Evolutionary conservation across 2,888 invertebrate genomes (phyloP), one percentile per base, ranked within the genome.

Genomic region (Ochropleura plecta): DNA sequence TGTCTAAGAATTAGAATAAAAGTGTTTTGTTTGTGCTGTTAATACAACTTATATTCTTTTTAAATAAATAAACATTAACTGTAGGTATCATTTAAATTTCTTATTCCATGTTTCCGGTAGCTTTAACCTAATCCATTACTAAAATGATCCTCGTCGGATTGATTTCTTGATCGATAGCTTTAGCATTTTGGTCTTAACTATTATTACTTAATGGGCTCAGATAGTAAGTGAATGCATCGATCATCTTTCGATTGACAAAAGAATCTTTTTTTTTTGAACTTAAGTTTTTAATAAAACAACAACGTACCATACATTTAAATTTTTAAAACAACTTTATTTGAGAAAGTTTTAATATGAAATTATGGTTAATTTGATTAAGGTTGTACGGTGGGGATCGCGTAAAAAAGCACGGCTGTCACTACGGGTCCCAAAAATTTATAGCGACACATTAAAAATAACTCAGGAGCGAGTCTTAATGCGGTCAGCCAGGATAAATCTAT

Each of bases 401-500:
- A 92, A 91, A 91, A 76, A 93, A 92, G 86, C 79, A 85, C 73
- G 83, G 86, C 89, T 89, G 89, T 89, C 88, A 87, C 88, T 90
- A 88, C 90, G 90, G 92, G 91, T 90, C 90, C 90, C 92, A 92
- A 93, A 92, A 94, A 95, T 95, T 94, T 95, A 96, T 95, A 91
- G 93, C 94, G 91, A 91, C 88, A 92, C 93, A 93, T 95, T 95
- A 93, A 95, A 95, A 95, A 95, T 96, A 94, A 95, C 91, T 93
- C 94, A 91, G 93, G 91, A 93, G 92, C 93, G 91, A 92, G 91
- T 93, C 94, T 95, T 95, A 95, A 96, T 95, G 94, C 95, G 95
- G 95, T 95, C 95, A 95, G 92, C 94, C 94, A 93, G 96, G 96
- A 96, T 96, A 96, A 96, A 96, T 96, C 96, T 96, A 96, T 96